phyloP scores from a whole-genome alignment of 2,113 vertebrate species.

The Prietella phreatophila region DNA sequence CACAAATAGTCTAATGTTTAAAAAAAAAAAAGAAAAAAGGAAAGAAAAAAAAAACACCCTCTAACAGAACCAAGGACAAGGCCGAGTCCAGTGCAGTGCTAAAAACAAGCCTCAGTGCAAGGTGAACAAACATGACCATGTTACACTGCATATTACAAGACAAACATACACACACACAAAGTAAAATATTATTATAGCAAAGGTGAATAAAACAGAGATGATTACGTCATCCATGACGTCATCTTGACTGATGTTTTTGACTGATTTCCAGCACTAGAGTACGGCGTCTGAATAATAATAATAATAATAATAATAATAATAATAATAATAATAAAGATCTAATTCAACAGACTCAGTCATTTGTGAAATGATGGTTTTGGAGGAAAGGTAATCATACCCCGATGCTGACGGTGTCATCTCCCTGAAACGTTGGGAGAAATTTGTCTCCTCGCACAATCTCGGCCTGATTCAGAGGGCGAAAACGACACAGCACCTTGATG shows the following conservation, averaged over 20 bases:
- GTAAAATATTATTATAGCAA: neutral
- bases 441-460: conserved; percentile 88
- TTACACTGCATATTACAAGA: too few species aligned
- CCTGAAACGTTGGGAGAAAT: conserved; percentile 86
- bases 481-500: conserved; percentile 92
- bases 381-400: conserved; percentile 73
- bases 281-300: neutral
- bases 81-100: neutral
- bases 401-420: conserved; percentile 83
- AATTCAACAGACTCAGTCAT: neutral
- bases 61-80: conserved; percentile 10
- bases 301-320: neutral
- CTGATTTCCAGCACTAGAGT: neutral
- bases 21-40: neutral
- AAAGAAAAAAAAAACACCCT: neutral
- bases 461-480: conserved; percentile 86
- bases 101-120: neutral
- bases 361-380: neutral
- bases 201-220: neutral
- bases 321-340: neutral
- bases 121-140: neutral
- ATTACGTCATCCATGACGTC: conserved; percentile 26
- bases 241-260: neutral
- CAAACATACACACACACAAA: neutral
- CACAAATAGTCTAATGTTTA: too few species aligned